These are phyloP conservation scores for Ageneiosus marmoratus DNA, from an alignment of 2,113 vertebrate species.

Conservation along the genomic window DNA sequence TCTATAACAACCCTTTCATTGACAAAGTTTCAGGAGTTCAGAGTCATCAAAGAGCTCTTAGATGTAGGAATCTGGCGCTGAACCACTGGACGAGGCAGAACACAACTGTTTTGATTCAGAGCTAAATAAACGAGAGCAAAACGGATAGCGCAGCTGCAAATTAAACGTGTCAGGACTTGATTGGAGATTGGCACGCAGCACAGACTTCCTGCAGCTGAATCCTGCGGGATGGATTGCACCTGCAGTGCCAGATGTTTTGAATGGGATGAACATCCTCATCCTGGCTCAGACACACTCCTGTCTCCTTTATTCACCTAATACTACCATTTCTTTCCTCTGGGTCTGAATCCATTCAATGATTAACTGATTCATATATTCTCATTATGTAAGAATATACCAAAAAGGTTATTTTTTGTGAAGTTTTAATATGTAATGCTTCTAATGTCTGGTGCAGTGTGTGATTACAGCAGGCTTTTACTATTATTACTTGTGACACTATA, in stretches of 20 bases:
- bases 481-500: neutral
- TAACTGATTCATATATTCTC: neutral
- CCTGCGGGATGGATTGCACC: conserved; percentile 66
- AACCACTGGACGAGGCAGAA: conserved; percentile 26
- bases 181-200: conserved; percentile 56
- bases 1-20: conserved; percentile 30
- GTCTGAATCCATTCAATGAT: conserved; percentile 22
- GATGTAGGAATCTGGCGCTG: conserved; percentile 4
- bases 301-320: conserved; percentile 15
- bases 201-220: conserved; percentile 71
- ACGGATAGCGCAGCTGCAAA: conserved; percentile 49
- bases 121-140: conserved; percentile 35
- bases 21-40: conserved; percentile 25
- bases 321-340: neutral
- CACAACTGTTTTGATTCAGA: conserved; percentile 51
- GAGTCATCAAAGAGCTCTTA: conserved; percentile 37
- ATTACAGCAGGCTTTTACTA: neutral
- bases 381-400: no score
- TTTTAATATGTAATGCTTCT: neutral
- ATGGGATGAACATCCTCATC: conserved; percentile 59
- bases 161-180: conserved; percentile 46
- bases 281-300: conserved; percentile 21
- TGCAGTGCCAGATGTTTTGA: conserved; percentile 73
- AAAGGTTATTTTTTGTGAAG: neutral
- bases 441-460: neutral